Evolutionary conservation across 2,113 vertebrate genomes (phyloP).

Genomic region (Isurus oxyrinchus): DNA sequence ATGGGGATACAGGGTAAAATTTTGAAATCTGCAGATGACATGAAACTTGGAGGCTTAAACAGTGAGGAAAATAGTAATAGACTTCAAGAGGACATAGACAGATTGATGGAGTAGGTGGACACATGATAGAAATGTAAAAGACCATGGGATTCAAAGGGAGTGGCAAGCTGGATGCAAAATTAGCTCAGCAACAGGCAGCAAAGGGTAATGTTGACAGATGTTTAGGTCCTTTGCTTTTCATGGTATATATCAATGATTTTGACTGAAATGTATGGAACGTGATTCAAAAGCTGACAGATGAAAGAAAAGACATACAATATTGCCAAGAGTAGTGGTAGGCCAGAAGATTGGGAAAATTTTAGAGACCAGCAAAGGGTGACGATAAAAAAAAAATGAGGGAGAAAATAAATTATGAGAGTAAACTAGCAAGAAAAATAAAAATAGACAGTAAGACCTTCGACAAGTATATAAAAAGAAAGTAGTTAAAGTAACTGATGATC

Average conservation of each 20-base stretch:
- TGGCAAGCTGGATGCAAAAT: background rate
- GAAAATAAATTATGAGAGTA: no score
- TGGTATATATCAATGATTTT: background rate
- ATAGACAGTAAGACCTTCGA: no score
- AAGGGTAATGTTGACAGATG: background rate
- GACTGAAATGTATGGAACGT: background rate
- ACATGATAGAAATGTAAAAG: background rate
- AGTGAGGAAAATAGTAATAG: background rate
- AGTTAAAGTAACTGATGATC: no score
- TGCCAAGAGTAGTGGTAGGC: background rate
- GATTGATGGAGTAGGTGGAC: background rate
- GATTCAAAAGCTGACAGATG: background rate
- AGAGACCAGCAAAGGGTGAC: background rate
- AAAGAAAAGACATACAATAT: background rate
- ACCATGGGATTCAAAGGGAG: background rate
- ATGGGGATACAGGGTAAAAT: background rate
- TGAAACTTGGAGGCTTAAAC: background rate
- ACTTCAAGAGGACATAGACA: background rate
- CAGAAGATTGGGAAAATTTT: background rate
- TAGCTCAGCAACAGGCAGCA: background rate
- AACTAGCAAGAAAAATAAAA: no score
- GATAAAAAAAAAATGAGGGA: background rate
- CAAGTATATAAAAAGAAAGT: no score
- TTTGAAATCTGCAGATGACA: background rate
- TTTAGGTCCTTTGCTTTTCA: background rate